Evolutionary conservation across 2,888 invertebrate genomes (phyloP).

Genomic region (Enoplolaimus lenunculus): DNA sequence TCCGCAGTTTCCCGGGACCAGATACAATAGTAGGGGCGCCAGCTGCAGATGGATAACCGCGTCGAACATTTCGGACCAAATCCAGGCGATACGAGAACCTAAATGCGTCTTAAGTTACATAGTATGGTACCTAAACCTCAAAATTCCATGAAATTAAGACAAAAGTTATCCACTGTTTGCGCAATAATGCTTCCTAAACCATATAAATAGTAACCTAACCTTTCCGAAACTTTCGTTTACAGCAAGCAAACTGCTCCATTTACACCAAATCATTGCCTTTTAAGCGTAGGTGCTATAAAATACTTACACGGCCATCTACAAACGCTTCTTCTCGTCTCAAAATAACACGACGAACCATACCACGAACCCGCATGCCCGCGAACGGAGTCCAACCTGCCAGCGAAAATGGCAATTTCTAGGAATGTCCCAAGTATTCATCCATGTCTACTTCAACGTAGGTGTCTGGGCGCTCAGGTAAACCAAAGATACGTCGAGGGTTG

Average conservation of each 20-base stretch:
- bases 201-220: too few species aligned
- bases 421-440: constrained; percentile 81
- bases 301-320: constrained; percentile 69
- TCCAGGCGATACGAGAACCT: constrained; percentile 61
- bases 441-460: constrained; percentile 87
- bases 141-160: too few species aligned
- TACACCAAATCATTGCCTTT: constrained; percentile 13
- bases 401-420: constrained; percentile 57
- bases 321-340: constrained; percentile 86
- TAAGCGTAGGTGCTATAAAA: not conserved
- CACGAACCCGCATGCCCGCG: constrained; percentile 67
- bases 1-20: too few species aligned
- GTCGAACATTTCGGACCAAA: constrained; percentile 69
- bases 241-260: constrained; percentile 6
- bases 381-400: constrained; percentile 97
- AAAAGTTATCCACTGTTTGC: too few species aligned
- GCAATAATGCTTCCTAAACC: too few species aligned
- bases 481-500: constrained; percentile 87
- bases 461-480: constrained; percentile 72
- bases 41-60: not conserved
- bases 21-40: constrained; percentile 3
- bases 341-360: constrained; percentile 78
- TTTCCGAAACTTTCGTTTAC: too few species aligned
- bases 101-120: too few species aligned
- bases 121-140: too few species aligned